Evolutionary conservation across 2,797 vertebrate genomes (phyloP), one percentile per base, ranked within the genome.

Genomic region (Corythornis leucogaster): DNA sequence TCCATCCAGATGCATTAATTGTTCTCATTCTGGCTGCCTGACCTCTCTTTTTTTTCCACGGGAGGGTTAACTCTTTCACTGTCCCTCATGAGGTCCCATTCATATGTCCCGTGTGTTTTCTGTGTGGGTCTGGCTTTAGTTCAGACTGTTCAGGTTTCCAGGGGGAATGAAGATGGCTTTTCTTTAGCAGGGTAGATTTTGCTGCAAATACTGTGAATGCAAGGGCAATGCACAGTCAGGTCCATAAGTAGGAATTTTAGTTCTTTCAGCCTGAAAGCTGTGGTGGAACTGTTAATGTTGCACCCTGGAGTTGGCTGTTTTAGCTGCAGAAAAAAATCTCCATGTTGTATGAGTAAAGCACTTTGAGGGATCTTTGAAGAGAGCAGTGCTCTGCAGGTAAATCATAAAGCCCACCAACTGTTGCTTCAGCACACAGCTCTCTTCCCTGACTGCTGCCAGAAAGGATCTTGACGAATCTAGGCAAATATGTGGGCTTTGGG

Each of bases 331-430:
- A 62, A 51, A 59, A 59, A 87, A 50, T 22, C 40, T 89, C 30
- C 3, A 0, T 63, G 51, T 91, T 89, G 24, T 18, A 24, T 89
- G 61, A 79, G 48, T 70, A 59, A 76, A 63, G 50, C 83, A 19
- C 74, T 81, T 86, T 61, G 53, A 63, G 89, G 68, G 45, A 77
- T 86, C 66, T 93, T 74, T 67, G 85, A 89, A 89, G 74, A 69
- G 51, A 80, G 26, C 57, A 77, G n/a, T 0, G 0, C 17, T 90
- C 50, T 85, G 80, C 80, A 86, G 85, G 38, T 79, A 77, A 76
- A 80, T 30, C 7, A 25, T 51, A 92, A 88, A 84, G 70, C 63
- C 55, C 48, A 19, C 53, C 48, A 70, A 68, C 92, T 90, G 90
- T 63, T 79, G 69, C 35, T 55, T 87, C 8, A 1, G 53, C 20